Evolutionary conservation across 2,888 invertebrate species (phyloP), one percentile per base, ranked within the genome.

Genomic region (Rhaphigaster nebulosa): DNA sequence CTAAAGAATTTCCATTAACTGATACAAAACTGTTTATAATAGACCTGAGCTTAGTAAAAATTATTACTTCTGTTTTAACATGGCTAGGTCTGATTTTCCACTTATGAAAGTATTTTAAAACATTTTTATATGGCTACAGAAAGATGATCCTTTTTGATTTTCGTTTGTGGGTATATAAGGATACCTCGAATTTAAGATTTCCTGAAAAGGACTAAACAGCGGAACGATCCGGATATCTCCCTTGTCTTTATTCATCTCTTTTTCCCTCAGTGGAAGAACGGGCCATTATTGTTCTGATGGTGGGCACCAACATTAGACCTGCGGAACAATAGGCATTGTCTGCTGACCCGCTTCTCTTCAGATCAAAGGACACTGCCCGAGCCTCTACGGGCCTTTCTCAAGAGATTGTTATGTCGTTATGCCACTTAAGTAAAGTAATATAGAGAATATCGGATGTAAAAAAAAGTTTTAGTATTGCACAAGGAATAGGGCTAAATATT

Each of bases 181-280:
- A 60, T n/a, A 60, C 8, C 12, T 1, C 10, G 5, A 26, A 29
- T 29, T 65, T 29, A 29, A 65, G n/a, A 65, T 60, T 23, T 23
- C 5, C n/a, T n/a, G 65, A 29, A 65, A 29, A 29, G 29, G 65
- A n/a, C 15, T 65, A 29, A 65, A 29, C 6, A 65, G 12, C n/a
- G 5, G 3, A 29, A 65, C 13, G 65, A 29, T 29, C 29, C 2
- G 0, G 29, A 13, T 29, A 65, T 65, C 60, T 65, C 15, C 65
- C 65, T n/a, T 65, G 65, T 65, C 65, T 65, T 65, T 65, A 65
- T 65, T 65, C 60, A 60, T 8, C 60, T 60, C 60, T 60, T 60
- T 56, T 60, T 23, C 29, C 29, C 26, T 8, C 8, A 0, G 0
- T 15, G 10, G 12, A 13, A n/a, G 10, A 8, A 15, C 12, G 18